Evolutionary conservation across 2,113 vertebrate genomes (phyloP), one percentile per base, ranked within the genome.

Genomic region (Puma concolor): DNA sequence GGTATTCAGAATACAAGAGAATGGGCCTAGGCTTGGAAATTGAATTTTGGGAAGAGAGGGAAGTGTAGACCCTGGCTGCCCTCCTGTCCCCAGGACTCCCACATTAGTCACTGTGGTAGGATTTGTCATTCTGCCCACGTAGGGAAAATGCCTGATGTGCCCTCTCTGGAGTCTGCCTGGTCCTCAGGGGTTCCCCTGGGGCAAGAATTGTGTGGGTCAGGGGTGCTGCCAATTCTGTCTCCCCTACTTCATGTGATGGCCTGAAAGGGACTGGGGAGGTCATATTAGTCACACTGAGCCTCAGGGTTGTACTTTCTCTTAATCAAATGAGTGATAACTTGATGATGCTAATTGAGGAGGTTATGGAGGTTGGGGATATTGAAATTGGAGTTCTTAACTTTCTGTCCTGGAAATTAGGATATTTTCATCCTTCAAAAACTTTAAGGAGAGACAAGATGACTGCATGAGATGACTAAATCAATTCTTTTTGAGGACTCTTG

Each of bases 281-380:
- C 97, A 97, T 81, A 33, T 92, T 76, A 96, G 92, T 94, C 74
- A 95, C 79, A 25, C 69, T 64, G 0, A 66, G 95, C 96, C 90
- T 87, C 52, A 72, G 96, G 95, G 89, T 41, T 97, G 94, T 97
- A 66, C 93, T 95, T 83, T 96, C 74, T 91, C 81, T 97, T 97
- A 87, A 89, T 82, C 83, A 80, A 88, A 94, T 83, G 95, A 92
- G 92, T 97, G 83, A 92, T 92, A 94, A 88, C 89, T 88, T 91
- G 96, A 95, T 90, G 69, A 84, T 77, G 69, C 41, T 94, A 93
- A 96, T 88, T 93, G 97, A 96, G 66, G 60, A 74, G 54, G 11
- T 41, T 91, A 0, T n/a, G 44, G 66, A 41, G 44, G 29, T 67
- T 54, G 79, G 95, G 94, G 89, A 63, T 41, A 86, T 91, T 83